Evolutionary conservation across 2,888 invertebrate species (phyloP).

Genomic region (Catotricha subobsoleta): DNA sequence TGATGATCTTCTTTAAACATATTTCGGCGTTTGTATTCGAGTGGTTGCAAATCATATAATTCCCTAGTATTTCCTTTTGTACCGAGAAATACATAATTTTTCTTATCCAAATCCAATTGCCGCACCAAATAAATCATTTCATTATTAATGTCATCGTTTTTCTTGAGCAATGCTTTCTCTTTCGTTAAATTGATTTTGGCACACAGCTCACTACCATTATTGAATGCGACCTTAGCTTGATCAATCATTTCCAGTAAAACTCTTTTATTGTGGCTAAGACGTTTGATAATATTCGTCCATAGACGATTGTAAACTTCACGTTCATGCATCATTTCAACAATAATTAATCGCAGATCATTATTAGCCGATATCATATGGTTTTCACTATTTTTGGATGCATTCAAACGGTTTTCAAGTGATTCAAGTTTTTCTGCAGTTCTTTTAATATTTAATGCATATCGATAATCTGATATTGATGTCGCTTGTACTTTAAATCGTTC

Average conservation of each 20-base stretch:
- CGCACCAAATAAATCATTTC: slow-evolving; percentile 25
- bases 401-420: slow-evolving; percentile 24
- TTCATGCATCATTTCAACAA: slow-evolving; percentile 20
- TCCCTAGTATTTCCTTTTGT: slow-evolving; percentile 19
- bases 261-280: slow-evolving; percentile 24
- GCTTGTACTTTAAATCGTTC: not conserved
- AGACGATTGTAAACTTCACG: slow-evolving; percentile 23
- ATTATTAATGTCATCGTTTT: slow-evolving; percentile 6
- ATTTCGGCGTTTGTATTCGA: slow-evolving; percentile 23
- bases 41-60: slow-evolving; percentile 21
- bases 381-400: slow-evolving; percentile 23
- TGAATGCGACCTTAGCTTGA: slow-evolving; percentile 23
- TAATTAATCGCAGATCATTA: slow-evolving; percentile 19
- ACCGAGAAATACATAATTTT: slow-evolving; percentile 19
- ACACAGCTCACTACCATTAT: slow-evolving; percentile 23
- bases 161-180: slow-evolving; percentile 17
- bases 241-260: slow-evolving; percentile 26
- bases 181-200: slow-evolving; percentile 22
- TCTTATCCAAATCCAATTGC: slow-evolving; percentile 20
- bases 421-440: slow-evolving; percentile 18
- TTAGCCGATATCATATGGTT: slow-evolving; percentile 22
- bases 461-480: slow-evolving; percentile 21
- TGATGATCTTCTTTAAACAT: slow-evolving; percentile 20
- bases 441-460: slow-evolving; percentile 20
- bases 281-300: slow-evolving; percentile 23